Base-by-base conservation (phyloP, 2,888 invertebrate species). In the Trisateles emortualis region DNA sequence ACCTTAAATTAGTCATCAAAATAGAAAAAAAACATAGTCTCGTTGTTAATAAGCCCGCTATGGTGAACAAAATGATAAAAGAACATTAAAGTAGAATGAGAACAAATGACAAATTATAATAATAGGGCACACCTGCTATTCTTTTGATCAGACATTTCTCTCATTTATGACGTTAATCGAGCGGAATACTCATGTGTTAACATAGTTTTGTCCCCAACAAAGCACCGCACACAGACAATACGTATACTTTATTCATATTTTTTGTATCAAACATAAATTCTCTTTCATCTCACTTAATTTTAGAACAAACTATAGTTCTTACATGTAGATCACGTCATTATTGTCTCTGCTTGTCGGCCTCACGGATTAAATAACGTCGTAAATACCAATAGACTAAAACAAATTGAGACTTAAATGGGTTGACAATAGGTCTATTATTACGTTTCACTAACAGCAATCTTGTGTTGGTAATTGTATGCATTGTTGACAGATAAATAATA, bases 71-170 rank as follows among this genome's bases (percentile, higher is more conserved):
- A 79, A 83, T 78, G 78, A 87, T 78, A 86, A 83, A 84, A 83
- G 79, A 70, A 83, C 83, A 82, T 80, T 79, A 83, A 84, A 84
- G 77, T 73, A 67, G 79, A 78, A 82, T 83, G 83, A 86, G 81
- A 78, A 83, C 82, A 81, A 88, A 90, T 91, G 90, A 90, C 90
- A 89, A 88, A 91, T 91, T 88, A 87, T 89, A 83, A 86, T 90
- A 92, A 92, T 88, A 87, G 86, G 81, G 81, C 78, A 90, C 92
- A 92, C 92, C 92, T 92, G 92, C 86, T 90, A 90, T 92, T 87
- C 92, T 91, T 91, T 91, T 90, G 92, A 92, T 92, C 91, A 79
- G 80, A 87, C 89, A 91, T 89, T 90, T 90, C 90, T 90, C 92
- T 92, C 91, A 91, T 92, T 92, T 92, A 92, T 92, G 91, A 90